A percentile compares a stretch with the other conserved stretches of the same genome.
Evolutionary conservation across 2,797 vertebrate species (phyloP).

Genomic region (Macrochelys suwanniensis): DNA sequence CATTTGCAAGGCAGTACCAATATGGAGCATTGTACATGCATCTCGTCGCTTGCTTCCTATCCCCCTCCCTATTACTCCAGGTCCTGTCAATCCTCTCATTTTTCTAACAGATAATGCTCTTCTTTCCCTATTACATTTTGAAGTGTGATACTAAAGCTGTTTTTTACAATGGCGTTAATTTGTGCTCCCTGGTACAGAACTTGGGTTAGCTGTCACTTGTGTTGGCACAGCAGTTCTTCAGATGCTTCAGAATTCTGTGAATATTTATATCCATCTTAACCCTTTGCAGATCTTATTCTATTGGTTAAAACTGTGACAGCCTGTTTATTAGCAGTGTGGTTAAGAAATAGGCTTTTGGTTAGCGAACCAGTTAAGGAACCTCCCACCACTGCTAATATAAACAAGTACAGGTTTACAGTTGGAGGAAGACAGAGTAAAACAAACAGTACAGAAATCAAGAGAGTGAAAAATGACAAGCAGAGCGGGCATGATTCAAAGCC

Average conservation of each 20-base stretch:
- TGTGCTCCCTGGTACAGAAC: background rate
- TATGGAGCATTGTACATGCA: accelerated
- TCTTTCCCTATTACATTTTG: background rate
- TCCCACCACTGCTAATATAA: background rate
- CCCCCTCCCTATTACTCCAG: background rate
- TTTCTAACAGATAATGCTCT: background rate
- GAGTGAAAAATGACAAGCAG: background rate
- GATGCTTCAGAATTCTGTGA: background rate
- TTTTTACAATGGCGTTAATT: accelerated
- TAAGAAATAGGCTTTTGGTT: conserved; percentile 2
- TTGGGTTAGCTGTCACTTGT: background rate
- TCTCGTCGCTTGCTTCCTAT: background rate
- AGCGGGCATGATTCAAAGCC: background rate
- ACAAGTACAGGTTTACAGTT: accelerated
- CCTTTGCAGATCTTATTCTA: background rate
- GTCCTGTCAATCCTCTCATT: background rate
- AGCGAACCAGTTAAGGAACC: background rate
- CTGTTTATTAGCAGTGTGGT: conserved; percentile 40
- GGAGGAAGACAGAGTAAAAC: background rate
- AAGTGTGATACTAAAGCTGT: background rate
- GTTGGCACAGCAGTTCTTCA: background rate
- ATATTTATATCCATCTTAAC: conserved; percentile 17
- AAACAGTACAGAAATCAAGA: accelerated
- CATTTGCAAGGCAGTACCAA: background rate
- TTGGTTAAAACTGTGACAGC: background rate